phyloP scores from a whole-genome alignment of 2,888 invertebrate species.

The Biston stratarius region DNA sequence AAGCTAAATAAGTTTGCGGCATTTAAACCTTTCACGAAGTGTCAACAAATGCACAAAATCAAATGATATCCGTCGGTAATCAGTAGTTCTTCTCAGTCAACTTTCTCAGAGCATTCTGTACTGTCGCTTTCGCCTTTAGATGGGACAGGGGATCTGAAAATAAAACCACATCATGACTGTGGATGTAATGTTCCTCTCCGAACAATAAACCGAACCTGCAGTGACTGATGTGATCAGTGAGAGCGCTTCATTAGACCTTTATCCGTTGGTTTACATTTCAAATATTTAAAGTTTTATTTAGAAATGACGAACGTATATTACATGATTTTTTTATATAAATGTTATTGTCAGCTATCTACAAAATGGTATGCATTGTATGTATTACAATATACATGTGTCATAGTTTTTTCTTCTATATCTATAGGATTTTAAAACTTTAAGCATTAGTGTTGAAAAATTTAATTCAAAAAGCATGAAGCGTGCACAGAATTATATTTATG shows the following conservation, averaged over 20 bases:
- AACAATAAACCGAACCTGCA: slow-evolving; percentile 19
- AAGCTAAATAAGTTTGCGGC: slow-evolving; percentile 51
- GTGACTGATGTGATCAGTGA: slow-evolving; percentile 31
- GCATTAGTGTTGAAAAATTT: slow-evolving; percentile 83
- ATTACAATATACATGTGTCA: slow-evolving; percentile 54
- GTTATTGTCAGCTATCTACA: slow-evolving; percentile 50
- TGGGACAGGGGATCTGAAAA: slow-evolving; percentile 84
- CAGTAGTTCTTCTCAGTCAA: slow-evolving; percentile 83
- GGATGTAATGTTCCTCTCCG: slow-evolving; percentile 22
- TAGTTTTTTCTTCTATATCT: slow-evolving; percentile 58
- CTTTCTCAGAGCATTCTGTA: slow-evolving; percentile 85
- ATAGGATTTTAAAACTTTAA: slow-evolving; percentile 66
- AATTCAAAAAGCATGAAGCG: slow-evolving; percentile 83
- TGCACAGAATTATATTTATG: slow-evolving; percentile 78
- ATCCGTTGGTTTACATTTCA: slow-evolving; percentile 28
- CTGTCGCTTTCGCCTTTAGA: slow-evolving; percentile 85
- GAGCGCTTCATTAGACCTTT: slow-evolving; percentile 27
- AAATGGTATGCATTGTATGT: slow-evolving; percentile 40
- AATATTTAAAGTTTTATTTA: slow-evolving; percentile 12
- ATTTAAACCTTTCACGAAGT: slow-evolving; percentile 52
- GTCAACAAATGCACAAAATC: slow-evolving; percentile 75
- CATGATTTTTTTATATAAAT: slow-evolving; percentile 22
- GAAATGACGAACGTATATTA: slow-evolving; percentile 16
- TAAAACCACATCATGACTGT: slow-evolving; percentile 46
- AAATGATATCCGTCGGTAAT: slow-evolving; percentile 56